Base-by-base conservation (phyloP, 2,888 invertebrate genomes). In the Leptinotarsa tumamoca region DNA sequence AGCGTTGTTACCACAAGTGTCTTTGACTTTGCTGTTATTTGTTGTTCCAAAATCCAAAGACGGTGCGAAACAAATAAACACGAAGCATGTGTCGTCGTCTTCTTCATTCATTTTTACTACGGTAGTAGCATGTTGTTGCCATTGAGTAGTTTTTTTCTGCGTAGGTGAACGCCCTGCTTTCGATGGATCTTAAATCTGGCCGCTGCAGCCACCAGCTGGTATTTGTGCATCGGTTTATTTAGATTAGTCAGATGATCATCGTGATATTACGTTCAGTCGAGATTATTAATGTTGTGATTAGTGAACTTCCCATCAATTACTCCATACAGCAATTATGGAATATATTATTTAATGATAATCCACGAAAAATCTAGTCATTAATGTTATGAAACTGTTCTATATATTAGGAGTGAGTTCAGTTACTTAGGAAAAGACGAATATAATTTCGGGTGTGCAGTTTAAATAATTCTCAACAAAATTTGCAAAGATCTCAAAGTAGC, bases 71-170 rank as follows among this genome's bases (percentile, higher is more conserved):
- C 43, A 43, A 70, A 70, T 70, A 70, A 70, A 70, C 58, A 50
- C 15, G 10, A 21, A 70, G 58, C 70, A 70, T 70, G 49, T 70
- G 70, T 54, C 63, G 63, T 17, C 70, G 58, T 54, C 63, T 27
- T 33, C 70, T 58, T 50, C 58, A 56, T 58, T 70, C 70, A 56
- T 58, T 56, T 69, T 56, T n/a, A 63, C 63, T 63, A 69, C 56
- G 69, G 58, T 58, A 49, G 58, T 70, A 58, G 70, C 70, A 70
- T 58, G 61, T 50, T 70, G 70, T 70, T 70, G 70, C 54, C 43
- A 50, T 27, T 58, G 43, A 21, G 18, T 54, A 49, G 43, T 58
- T 70, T 70, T 70, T 70, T 50, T 18, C 21, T 50, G 52, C 50
- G 50, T 49, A 58, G 70, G 70, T 58, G 56, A 70, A 70, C 50